phyloP scores from a whole-genome alignment of 2,888 invertebrate genomes.

The Cryptocephalus moraei region DNA sequence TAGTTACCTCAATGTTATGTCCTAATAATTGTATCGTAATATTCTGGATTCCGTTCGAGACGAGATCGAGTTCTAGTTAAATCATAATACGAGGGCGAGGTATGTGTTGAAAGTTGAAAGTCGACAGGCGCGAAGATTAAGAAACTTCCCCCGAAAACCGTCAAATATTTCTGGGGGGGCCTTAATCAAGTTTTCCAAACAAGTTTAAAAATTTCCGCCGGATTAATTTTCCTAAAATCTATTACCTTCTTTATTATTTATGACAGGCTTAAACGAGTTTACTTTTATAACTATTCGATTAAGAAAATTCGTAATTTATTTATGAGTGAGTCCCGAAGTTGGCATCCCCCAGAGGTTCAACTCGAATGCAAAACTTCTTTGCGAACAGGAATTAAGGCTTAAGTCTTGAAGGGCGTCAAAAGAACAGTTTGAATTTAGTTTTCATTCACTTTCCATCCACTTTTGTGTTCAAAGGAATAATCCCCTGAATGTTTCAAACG shows the following conservation, averaged over 20 bases:
- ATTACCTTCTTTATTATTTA: slow-evolving; percentile 4
- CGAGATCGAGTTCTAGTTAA: no score
- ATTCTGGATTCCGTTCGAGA: no score
- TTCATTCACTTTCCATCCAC: slow-evolving; percentile 6
- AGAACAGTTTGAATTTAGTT: slow-evolving; percentile 8
- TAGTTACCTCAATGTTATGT: no score
- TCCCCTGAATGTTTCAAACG: neutral
- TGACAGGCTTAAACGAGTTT: slow-evolving; percentile 10
- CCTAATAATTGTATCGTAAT: no score
- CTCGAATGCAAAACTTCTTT: slow-evolving; percentile 9
- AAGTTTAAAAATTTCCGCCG: neutral
- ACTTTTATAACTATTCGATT: slow-evolving; percentile 15
- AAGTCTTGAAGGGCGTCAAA: slow-evolving; percentile 6
- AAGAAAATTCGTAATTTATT: slow-evolving; percentile 15
- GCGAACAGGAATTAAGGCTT: slow-evolving; percentile 6
- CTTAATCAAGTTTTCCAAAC: no score
- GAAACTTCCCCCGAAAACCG: no score
- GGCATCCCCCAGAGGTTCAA: slow-evolving; percentile 4
- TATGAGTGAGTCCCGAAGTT: slow-evolving; percentile 10
- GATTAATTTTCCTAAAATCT: neutral
- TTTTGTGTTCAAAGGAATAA: neutral
- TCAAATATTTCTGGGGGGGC: no score
- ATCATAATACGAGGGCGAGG: no score
- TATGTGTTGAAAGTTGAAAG: no score
- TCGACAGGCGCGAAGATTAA: no score